Evolutionary conservation across 2,797 vertebrate genomes (phyloP).

Genomic region (Cichlasoma orientale): DNA sequence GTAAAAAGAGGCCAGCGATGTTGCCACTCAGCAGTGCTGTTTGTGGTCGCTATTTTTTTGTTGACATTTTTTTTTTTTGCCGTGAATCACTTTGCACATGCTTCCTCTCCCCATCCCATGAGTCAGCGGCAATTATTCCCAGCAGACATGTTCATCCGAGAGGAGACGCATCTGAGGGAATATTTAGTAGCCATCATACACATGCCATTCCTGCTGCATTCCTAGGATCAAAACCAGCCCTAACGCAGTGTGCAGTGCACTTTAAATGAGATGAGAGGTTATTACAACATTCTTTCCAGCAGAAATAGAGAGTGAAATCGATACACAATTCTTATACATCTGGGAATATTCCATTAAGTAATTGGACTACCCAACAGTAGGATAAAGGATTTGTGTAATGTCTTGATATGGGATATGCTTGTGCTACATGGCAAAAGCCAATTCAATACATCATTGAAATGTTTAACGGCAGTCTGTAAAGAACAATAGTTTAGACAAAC

Average conservation of each 20-base stretch:
- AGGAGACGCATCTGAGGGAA: slow-evolving; percentile 16
- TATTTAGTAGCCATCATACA: slow-evolving; percentile 17
- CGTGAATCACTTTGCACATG: not conserved
- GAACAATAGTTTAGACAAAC: slow-evolving; percentile 25
- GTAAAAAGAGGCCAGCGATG: slow-evolving; percentile 12
- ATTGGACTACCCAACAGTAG: slow-evolving; percentile 2
- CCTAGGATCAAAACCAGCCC: not conserved
- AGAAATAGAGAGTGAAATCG: not conserved
- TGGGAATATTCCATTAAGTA: slow-evolving; percentile 35
- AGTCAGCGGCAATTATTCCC: slow-evolving; percentile 37
- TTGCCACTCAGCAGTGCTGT: slow-evolving; percentile 1
- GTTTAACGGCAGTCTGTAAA: not conserved
- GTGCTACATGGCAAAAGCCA: slow-evolving; percentile 4
- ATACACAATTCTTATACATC: slow-evolving; percentile 2
- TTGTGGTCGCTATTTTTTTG: slow-evolving; percentile 21
- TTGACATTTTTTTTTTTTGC: slow-evolving; percentile 8
- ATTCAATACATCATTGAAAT: slow-evolving; percentile 19
- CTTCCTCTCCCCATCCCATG: not conserved
- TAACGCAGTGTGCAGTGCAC: not conserved
- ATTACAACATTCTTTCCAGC: slow-evolving; percentile 10
- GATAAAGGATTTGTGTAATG: slow-evolving; percentile 5
- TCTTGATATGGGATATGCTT: not conserved
- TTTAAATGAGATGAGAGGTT: not conserved
- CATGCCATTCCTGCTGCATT: slow-evolving; percentile 2
- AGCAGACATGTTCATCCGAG: slow-evolving; percentile 19